Base-by-base conservation (phyloP, 1,140 invertebrate species). In the Danaus melanippus region DNA sequence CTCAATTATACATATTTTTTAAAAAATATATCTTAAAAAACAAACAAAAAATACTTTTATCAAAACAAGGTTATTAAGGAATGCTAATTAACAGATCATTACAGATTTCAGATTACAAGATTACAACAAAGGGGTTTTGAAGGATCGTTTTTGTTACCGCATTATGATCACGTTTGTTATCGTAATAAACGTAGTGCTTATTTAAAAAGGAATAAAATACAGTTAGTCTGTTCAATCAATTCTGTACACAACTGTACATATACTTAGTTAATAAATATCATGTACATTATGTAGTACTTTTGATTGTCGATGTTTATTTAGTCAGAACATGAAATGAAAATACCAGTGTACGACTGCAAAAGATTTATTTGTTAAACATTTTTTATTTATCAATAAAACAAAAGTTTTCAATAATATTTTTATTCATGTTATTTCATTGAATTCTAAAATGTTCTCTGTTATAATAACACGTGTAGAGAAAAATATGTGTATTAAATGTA, bases 61-160 rank as follows among this genome's bases (percentile, higher is more conserved):
- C 21, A 32, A 32, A 32, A 32, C 21, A 32, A 32, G 21, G 2
- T 32, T 7, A 32, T 3, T 32, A 49, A 56, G 41, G n/a, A 12
- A 39, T 21, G 17, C 58, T 82, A 76, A 82, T 76, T 76, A 74
- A 58, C 40, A 63, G 69, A 73, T 78, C 64, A 76, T 79, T 75
- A 76, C 62, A 85, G 83, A 86, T 84, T 86, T 86, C 74, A 83
- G 83, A 59, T 68, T 86, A 78, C 80, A 86, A 78, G 81, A 84
- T 71, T 86, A 74, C 76, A 86, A 78, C 73, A 63, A 60, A 44
- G 80, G 69, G 10, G 61, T 60, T 42, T 66, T 74, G 15, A 70
- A 53, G 67, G 53, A 73, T 66, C 61, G 55, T 42, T 69, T 74
- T 60, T 64, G 66, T 73, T 74, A 51, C 53, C 51, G 56, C 48